Evolutionary conservation across 2,113 vertebrate species (phyloP).

Genomic region (Microtus richardsoni): DNA sequence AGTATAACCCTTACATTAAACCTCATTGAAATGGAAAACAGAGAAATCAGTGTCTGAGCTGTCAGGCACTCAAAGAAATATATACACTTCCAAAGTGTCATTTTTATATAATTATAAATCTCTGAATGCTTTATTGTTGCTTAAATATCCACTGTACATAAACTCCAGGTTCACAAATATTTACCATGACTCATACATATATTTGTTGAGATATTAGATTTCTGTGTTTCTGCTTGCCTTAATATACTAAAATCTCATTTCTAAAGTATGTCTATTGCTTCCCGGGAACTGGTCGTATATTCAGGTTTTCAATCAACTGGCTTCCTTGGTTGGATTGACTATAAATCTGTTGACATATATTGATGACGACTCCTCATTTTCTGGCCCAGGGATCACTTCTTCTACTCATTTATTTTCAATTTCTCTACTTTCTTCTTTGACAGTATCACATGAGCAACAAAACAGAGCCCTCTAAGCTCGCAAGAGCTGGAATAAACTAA

Average conservation of each 20-base stretch:
- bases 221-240: conserved; percentile 63
- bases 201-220: conserved; percentile 66
- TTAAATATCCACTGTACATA: not conserved
- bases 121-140: conserved; percentile 44
- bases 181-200: not conserved
- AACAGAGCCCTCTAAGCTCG: conserved; percentile 46
- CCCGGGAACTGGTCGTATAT: conserved; percentile 69
- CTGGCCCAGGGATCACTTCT: conserved; percentile 73
- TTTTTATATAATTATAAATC: conserved; percentile 46
- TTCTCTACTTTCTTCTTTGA: conserved; percentile 63
- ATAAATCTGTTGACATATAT: conserved; percentile 79
- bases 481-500: conserved; percentile 68
- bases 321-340: conserved; percentile 73
- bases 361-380: conserved; percentile 74
- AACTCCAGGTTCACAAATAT: conserved; percentile 42
- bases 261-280: conserved; percentile 69
- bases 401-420: conserved; percentile 76
- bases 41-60: conserved; percentile 27
- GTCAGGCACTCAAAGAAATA: not conserved
- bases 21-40: conserved; percentile 21
- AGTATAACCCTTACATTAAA: not conserved
- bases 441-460: conserved; percentile 43
- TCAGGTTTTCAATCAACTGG: conserved; percentile 74
- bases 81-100: not conserved
- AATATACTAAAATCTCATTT: conserved; percentile 75